phyloP scores from a whole-genome alignment of 2,888 invertebrate genomes.

The Mythimna ferrago region DNA sequence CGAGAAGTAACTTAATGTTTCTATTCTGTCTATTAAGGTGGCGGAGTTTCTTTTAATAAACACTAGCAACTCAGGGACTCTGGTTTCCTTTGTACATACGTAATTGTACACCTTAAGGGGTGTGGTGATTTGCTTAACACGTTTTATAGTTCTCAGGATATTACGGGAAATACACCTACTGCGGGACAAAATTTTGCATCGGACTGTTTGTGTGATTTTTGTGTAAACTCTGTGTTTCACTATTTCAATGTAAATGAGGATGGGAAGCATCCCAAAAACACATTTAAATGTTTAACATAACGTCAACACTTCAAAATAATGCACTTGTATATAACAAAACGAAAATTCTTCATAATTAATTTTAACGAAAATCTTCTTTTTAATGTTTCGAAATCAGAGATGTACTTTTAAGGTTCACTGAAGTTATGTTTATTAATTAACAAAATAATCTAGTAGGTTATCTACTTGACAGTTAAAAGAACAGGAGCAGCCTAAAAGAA shows the following conservation, averaged over 20 bases:
- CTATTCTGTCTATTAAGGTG: constrained; percentile 87
- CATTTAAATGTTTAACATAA: constrained; percentile 53
- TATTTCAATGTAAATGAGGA: constrained; percentile 30
- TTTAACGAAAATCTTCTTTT: constrained; percentile 13
- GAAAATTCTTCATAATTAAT: constrained; percentile 35
- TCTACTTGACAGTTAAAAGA: background rate
- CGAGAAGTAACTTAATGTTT: constrained; percentile 73
- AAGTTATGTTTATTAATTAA: background rate
- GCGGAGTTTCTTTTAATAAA: constrained; percentile 86
- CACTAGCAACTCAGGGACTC: constrained; percentile 80
- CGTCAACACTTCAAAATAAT: constrained; percentile 34
- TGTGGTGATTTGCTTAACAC: constrained; percentile 84
- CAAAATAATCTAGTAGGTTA: background rate
- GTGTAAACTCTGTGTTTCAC: constrained; percentile 39
- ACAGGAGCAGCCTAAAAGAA: constrained; percentile 14
- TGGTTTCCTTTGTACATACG: constrained; percentile 82
- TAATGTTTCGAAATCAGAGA: constrained; percentile 29
- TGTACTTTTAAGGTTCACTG: constrained; percentile 39
- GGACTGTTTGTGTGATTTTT: constrained; percentile 54
- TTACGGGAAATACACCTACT: constrained; percentile 58
- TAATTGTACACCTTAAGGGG: constrained; percentile 72
- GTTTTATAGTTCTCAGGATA: constrained; percentile 60
- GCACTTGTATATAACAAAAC: constrained; percentile 68
- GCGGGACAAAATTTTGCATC: constrained; percentile 38
- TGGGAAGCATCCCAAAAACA: constrained; percentile 31